These are phyloP conservation scores for Enteromius radiatus DNA, from an alignment of 2,797 vertebrate genomes.

Conservation along the genomic window DNA sequence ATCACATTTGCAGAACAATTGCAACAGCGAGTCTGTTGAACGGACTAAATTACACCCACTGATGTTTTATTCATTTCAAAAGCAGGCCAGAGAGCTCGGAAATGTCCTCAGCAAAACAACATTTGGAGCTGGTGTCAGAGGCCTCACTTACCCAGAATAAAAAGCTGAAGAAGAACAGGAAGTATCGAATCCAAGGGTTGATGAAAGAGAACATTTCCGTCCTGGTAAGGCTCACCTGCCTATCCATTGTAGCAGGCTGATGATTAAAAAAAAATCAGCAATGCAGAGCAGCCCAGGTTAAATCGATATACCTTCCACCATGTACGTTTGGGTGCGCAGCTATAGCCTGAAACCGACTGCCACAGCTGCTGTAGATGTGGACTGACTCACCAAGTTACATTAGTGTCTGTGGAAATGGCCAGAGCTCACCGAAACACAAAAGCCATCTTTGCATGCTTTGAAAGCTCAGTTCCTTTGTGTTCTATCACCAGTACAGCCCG, in stretches of 20 bases:
- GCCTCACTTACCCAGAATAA: slow-evolving; percentile 80
- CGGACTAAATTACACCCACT: slow-evolving; percentile 55
- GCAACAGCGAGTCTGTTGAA: slow-evolving; percentile 43
- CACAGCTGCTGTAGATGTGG: slow-evolving; percentile 48
- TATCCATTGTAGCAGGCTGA: slow-evolving; percentile 68
- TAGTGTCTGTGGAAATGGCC: slow-evolving; percentile 67
- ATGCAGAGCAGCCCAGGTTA: slow-evolving; percentile 15
- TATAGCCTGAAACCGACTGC: slow-evolving; percentile 38
- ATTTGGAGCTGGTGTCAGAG: slow-evolving; percentile 1
- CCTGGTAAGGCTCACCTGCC: slow-evolving; percentile 71
- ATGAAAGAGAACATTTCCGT: slow-evolving; percentile 78
- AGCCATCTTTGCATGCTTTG: slow-evolving; percentile 63
- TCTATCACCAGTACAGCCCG: slow-evolving; percentile 27
- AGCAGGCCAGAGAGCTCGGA: slow-evolving; percentile 26
- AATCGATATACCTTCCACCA: slow-evolving; percentile 46
- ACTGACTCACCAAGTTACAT: slow-evolving; percentile 45
- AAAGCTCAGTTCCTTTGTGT: slow-evolving; percentile 60
- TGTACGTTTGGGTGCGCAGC: slow-evolving; percentile 37
- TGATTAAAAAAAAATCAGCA: neutral
- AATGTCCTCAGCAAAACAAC: slow-evolving; percentile 6
- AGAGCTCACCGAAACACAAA: slow-evolving; percentile 66
- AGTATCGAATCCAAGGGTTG: slow-evolving; percentile 82
- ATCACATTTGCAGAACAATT: slow-evolving; percentile 59
- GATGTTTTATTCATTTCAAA: slow-evolving; percentile 66
- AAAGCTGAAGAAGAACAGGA: slow-evolving; percentile 84